Evolutionary conservation across 2,888 invertebrate genomes (phyloP).

Genomic region (Xestia sexstrigata): DNA sequence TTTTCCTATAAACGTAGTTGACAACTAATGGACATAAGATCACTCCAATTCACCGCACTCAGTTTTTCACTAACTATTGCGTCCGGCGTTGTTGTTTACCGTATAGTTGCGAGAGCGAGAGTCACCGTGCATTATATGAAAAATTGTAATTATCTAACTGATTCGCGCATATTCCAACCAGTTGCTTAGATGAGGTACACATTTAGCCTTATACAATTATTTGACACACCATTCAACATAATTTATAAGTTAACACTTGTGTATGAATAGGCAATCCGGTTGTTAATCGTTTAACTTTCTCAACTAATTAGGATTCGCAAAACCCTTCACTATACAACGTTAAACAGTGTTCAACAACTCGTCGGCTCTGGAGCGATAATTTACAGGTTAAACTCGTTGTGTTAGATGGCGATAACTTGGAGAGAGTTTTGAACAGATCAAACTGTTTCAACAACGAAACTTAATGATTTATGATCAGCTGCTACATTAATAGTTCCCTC

Average conservation of each 20-base stretch:
- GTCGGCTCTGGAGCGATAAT: not conserved
- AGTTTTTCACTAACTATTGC: too few species aligned
- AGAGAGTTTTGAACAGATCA: slow-evolving; percentile 2
- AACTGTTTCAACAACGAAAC: not conserved
- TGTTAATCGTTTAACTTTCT: slow-evolving; percentile 4
- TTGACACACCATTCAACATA: not conserved
- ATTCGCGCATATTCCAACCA: not conserved
- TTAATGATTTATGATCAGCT: not conserved
- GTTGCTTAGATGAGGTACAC: not conserved
- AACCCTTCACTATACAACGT: not conserved
- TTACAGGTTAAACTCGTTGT: slow-evolving; percentile 15
- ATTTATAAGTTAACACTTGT: not conserved
- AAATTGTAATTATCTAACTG: not conserved
- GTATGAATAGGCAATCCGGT: not conserved
- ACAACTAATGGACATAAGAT: too few species aligned
- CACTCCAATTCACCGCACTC: too few species aligned
- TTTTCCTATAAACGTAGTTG: too few species aligned
- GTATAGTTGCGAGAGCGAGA: too few species aligned
- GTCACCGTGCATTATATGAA: not conserved
- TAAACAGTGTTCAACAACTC: slow-evolving; percentile 9
- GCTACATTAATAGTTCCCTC: not conserved
- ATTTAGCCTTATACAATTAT: not conserved
- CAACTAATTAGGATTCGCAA: not conserved
- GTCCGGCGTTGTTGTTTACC: too few species aligned
- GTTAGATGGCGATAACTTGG: slow-evolving; percentile 8